Percentiles rank a stretch among this genome's conserved stretches.
Evolutionary conservation across 2,797 vertebrate genomes (phyloP).

Genomic region (Trachurus trachurus): DNA sequence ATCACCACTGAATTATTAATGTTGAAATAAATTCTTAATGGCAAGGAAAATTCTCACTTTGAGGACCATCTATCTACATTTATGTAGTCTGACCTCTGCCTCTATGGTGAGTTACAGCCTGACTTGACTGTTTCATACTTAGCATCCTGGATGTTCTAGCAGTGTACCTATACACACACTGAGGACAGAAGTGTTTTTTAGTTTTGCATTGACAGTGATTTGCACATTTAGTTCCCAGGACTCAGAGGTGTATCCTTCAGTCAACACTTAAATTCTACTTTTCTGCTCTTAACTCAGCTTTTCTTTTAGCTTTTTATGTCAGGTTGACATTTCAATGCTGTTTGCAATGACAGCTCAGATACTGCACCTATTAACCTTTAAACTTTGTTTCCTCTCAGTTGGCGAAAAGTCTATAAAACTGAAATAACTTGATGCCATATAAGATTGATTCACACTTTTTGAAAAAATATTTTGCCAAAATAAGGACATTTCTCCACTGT

Average conservation of each 20-base stretch:
- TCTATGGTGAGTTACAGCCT: neutral
- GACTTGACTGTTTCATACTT: no score
- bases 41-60: neutral
- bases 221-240: neutral
- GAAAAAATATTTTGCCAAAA: neutral
- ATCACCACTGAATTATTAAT: neutral
- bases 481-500: neutral
- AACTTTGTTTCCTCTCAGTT: neutral
- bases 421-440: neutral
- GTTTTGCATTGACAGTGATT: slow-evolving; percentile 1
- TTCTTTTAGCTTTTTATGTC: neutral
- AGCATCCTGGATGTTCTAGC: no score
- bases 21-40: neutral
- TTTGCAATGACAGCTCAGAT: neutral
- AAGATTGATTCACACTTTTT: neutral
- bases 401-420: neutral
- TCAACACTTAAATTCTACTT: slow-evolving; percentile 9
- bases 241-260: neutral
- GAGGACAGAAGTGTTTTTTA: slow-evolving; percentile 1
- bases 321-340: slow-evolving; percentile 1
- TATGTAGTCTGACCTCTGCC: neutral
- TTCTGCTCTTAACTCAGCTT: slow-evolving; percentile 11
- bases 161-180: neutral
- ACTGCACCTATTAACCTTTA: neutral
- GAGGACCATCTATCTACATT: neutral